Evolutionary conservation across 1,140 invertebrate genomes (phyloP).

Genomic region (Notospermus geniculatus): DNA sequence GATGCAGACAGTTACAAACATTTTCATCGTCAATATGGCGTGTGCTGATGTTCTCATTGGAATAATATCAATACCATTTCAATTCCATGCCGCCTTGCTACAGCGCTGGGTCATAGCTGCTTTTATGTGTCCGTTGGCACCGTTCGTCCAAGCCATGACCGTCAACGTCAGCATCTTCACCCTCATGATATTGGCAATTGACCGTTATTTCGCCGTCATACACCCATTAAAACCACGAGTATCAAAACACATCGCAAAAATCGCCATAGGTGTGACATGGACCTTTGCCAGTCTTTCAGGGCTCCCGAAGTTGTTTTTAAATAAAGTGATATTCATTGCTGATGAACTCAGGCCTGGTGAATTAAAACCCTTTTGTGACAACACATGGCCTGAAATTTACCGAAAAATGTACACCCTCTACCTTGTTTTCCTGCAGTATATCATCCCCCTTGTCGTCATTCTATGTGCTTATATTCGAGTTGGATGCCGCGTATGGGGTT

Average conservation of each 20-base stretch:
- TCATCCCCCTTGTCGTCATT: neutral
- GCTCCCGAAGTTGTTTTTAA: neutral
- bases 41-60: slow-evolving; percentile 48
- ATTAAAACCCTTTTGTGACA: neutral
- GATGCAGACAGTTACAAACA: slow-evolving; percentile 81
- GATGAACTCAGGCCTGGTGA: neutral
- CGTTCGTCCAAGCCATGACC: slow-evolving; percentile 70
- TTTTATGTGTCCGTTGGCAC: slow-evolving; percentile 80
- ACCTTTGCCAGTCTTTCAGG: neutral
- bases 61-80: slow-evolving; percentile 61
- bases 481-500: slow-evolving; percentile 4
- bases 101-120: slow-evolving; percentile 78
- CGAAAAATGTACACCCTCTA: neutral
- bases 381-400: too few relatives aligned
- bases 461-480: slow-evolving; percentile 3
- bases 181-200: slow-evolving; percentile 75
- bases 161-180: slow-evolving; percentile 82
- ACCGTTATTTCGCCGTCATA: slow-evolving; percentile 74
- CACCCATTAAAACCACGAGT: slow-evolving; percentile 70
- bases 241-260: slow-evolving; percentile 68
- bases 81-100: slow-evolving; percentile 79
- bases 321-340: neutral
- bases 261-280: slow-evolving; percentile 58
- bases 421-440: neutral
- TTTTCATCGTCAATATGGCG: slow-evolving; percentile 64